Base-by-base conservation (phyloP, 2,797 vertebrate genomes). In the Sternotherus odoratus region DNA sequence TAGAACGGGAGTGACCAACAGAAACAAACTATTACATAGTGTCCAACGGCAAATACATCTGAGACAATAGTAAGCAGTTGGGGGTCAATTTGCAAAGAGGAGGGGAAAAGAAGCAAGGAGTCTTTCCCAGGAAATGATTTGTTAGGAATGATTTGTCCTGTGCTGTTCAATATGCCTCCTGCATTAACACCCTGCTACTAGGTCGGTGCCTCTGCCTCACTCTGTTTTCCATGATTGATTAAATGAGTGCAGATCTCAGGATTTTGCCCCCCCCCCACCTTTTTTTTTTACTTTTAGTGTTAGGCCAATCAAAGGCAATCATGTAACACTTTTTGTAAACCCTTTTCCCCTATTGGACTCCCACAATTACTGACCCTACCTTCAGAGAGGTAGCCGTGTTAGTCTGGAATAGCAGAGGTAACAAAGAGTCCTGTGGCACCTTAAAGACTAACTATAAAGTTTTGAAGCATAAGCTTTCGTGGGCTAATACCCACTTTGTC, bases 161-260 rank as follows among this genome's bases (percentile, higher is more conserved):
- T 5, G 5, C 50, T 94, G 54, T 84, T 88, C 89, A 91, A 95
- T 91, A 86, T 30, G 66, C 74, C 91, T 9, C 74, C 83, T 88
- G 83, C 95, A 94, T 95, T 95, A 96, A 81, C 86, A 49, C 83
- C 86, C 83, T 87, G 69, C 86, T 82, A 48, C 86, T 95, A 85
- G 83, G 79, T 94, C 84, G 54, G 72, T 95, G 74, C 50, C 89
- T 92, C 85, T 96, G 86, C 30, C 88, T 91, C 83, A 86, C 87
- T 95, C 83, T 90, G 88, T 86, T 96, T 30, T 95, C 85, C 49
- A 57, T 94, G 86, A 93, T 72, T 93, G 86, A 88, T 91, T 92
- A 85, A 86, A 26, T 79, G 88, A 84, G n/a, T 91, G 24, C 43
- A 91, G 4, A 88, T 92, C 87, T 89, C 1, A 0, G 81, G 83